A percentile compares a stretch with the other conserved stretches of the same genome.
Conservation (phyloP, 2,797 vertebrate genomes). For the Cichlasoma orientale region DNA sequence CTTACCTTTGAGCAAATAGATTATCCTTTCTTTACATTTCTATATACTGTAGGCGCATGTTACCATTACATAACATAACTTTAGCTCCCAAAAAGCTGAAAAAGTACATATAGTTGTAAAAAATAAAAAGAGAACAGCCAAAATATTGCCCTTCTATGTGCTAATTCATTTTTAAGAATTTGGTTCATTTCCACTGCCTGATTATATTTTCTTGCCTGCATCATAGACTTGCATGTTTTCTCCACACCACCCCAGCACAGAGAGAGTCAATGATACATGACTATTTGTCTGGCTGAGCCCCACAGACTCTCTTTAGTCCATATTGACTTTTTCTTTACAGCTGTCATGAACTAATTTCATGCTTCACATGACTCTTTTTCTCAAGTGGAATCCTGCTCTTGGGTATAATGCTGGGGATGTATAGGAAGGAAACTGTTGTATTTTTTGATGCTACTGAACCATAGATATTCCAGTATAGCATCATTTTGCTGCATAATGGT, state of each 20-base stretch:
- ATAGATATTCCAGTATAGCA: background rate
- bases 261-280: constrained; percentile 31
- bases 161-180: background rate
- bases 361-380: constrained; percentile 56
- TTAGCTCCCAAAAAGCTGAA: background rate
- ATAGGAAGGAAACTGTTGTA: constrained; percentile 22
- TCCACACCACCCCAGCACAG: constrained; percentile 1
- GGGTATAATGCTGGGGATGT: constrained; percentile 39
- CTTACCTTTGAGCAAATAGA: rapidly evolving
- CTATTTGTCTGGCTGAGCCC: constrained; percentile 36
- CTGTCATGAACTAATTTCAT: constrained; percentile 73
- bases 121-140: background rate
- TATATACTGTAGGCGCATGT: background rate
- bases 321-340: constrained; percentile 69
- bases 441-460: constrained; percentile 9
- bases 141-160: background rate
- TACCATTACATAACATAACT: background rate
- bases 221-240: constrained; percentile 6
- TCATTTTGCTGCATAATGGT: background rate
- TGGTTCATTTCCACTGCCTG: constrained; percentile 24
- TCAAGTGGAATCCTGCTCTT: constrained; percentile 18
- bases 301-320: constrained; percentile 49
- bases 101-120: background rate
- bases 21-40: background rate
- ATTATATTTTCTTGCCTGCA: constrained; percentile 30